Conservation (phyloP, 2,888 invertebrate species). For the Papilio elwesi region DNA sequence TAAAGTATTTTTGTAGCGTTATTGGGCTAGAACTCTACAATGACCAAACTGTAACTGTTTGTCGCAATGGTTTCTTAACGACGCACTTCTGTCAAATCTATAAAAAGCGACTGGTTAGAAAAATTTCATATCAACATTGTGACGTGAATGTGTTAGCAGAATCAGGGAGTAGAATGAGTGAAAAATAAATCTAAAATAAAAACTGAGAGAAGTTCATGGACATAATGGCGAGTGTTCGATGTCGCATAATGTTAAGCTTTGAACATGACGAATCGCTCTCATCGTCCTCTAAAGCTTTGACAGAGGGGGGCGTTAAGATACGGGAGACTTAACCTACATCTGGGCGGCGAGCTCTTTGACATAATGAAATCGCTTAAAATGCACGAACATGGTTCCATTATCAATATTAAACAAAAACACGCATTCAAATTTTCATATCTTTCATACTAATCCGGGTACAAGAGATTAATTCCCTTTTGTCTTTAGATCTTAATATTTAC, state of each 20-base stretch:
- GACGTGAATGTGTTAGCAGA: no score
- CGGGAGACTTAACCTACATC: constrained; percentile 40
- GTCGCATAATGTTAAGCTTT: constrained; percentile 19
- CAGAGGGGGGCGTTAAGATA: constrained; percentile 28
- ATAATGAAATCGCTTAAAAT: constrained; percentile 29
- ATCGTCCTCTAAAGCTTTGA: constrained; percentile 61
- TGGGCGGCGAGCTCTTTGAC: constrained; percentile 32
- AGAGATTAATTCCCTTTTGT: neutral
- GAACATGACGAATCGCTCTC: constrained; percentile 76
- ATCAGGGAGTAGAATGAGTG: no score
- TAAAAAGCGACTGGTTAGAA: no score
- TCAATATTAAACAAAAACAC: neutral
- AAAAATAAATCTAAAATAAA: no score
- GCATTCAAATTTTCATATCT: neutral
- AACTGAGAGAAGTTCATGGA: neutral
- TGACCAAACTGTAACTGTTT: no score
- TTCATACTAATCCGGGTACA: neutral
- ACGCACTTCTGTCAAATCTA: no score
- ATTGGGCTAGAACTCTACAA: no score
- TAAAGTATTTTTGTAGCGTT: neutral
- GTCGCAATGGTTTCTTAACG: no score
- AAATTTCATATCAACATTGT: no score
- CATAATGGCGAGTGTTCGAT: neutral
- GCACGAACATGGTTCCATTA: constrained; percentile 15
- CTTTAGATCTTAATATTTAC: neutral